A percentile compares a stretch with the other conserved stretches of the same genome.
These are phyloP conservation scores for Lasioglossum marginatum DNA, from an alignment of 2,888 invertebrate species.

Conservation along the genomic window DNA sequence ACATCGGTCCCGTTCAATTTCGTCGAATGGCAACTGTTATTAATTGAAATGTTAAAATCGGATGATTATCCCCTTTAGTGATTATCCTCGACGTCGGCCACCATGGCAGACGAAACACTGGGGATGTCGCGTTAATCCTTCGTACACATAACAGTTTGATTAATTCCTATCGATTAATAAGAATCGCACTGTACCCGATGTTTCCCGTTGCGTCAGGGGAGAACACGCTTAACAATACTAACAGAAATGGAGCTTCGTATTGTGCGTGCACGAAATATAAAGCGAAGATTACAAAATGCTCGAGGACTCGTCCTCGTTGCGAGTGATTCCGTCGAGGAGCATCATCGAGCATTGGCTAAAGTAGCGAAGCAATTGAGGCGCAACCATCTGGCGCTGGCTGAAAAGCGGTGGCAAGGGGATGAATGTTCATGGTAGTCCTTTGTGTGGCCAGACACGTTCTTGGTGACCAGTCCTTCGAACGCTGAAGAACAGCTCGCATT, in stretches of 20 bases:
- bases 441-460: conserved; percentile 25
- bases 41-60: no score
- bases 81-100: background rate
- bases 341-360: conserved; percentile 42
- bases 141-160: background rate
- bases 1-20: background rate
- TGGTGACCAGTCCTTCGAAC: conserved; percentile 6
- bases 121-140: background rate
- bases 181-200: background rate
- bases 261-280: conserved; percentile 64
- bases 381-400: conserved; percentile 22
- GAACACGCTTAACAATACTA: conserved; percentile 51
- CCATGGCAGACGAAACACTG: background rate
- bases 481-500: background rate
- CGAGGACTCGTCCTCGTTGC: background rate
- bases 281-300: conserved; percentile 44
- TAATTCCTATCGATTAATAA: background rate
- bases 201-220: conserved; percentile 39
- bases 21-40: no score
- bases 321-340: background rate
- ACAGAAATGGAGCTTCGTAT: conserved; percentile 57
- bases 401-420: conserved; percentile 28
- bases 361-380: conserved; percentile 4
- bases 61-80: background rate
- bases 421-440: conserved; percentile 4